These are phyloP conservation scores for Chloropsis cyanopogon DNA, from an alignment of 2,113 vertebrate species.

Conservation along the genomic window DNA sequence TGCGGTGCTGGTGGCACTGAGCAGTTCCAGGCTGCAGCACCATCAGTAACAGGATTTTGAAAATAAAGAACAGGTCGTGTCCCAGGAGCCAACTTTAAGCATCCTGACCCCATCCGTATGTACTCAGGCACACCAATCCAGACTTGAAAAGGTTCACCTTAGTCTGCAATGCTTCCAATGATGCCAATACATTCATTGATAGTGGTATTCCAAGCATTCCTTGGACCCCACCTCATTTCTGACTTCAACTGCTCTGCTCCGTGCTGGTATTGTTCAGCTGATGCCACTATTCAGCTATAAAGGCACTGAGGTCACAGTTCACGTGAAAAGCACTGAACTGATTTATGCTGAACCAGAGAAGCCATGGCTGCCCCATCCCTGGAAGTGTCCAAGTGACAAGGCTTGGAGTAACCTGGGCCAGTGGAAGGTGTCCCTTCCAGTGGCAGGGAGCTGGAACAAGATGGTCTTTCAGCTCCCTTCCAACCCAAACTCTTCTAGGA, in stretches of 20 bases:
- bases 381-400: not conserved
- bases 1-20: not conserved
- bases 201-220: not conserved
- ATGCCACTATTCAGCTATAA: not conserved
- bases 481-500: not conserved
- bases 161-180: not conserved
- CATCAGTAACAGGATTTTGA: not conserved
- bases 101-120: fast-evolving
- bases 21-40: not conserved
- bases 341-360: not conserved
- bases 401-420: not conserved
- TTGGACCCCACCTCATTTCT: not conserved
- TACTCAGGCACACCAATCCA: not conserved
- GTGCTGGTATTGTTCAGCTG: not conserved
- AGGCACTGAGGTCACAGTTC: not conserved
- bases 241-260: not conserved
- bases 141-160: not conserved
- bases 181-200: fast-evolving
- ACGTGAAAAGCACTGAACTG: not conserved
- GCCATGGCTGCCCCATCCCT: not conserved
- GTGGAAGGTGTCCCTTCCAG: not conserved
- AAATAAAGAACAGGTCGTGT: not conserved
- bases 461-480: not conserved
- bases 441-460: not conserved
- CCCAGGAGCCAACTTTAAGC: not conserved